Evolutionary conservation across 1,140 invertebrate species (phyloP), one percentile per base, ranked within the genome.

Genomic region (Cyphomyrmex costatus): DNA sequence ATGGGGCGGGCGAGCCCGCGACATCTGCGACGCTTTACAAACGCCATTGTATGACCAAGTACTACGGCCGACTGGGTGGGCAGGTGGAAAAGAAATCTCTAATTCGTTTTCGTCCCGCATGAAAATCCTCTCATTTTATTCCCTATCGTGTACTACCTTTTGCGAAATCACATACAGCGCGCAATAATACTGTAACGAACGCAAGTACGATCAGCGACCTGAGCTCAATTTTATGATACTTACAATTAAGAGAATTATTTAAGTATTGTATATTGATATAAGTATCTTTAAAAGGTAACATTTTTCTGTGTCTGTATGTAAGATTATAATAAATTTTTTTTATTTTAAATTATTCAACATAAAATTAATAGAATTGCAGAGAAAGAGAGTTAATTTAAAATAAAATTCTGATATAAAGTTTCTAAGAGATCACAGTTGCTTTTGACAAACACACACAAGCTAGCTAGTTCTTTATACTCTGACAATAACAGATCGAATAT

Each of bases 11-110:
- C 27, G 8, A n/a, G n/a, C n/a, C n/a, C 73, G 60, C 51, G 42
- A 30, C 79, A 79, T 80, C 63, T 70, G 46, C 49, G 74, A 51
- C 27, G 51, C 77, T 80, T 53, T 58, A 61, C 49, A 60, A 71
- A 61, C 16, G 27, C 49, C 63, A 8, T 27, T 27, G n/a, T 53
- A 56, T n/a, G 53, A 70, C 36, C 33, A 51, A n/a, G 60, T 51
- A 30, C 19, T 21, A 56, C n/a, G 46, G 60, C 19, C n/a, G 65
- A 86, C 82, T 30, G 36, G 42, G 3, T 24, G 49, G 21, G 33
- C 82, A 85, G 73, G 42, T 85, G 61, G 36, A 51, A 27, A 58
- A 19, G 14, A 71, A 53, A 49, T 14, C 16, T 76, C 7, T 27
- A 56, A 77, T 65, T 19, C 19, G 49, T 68, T 70, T 85, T 33